phyloP scores from a whole-genome alignment of 2,888 invertebrate genomes.

The Lithophane socia region DNA sequence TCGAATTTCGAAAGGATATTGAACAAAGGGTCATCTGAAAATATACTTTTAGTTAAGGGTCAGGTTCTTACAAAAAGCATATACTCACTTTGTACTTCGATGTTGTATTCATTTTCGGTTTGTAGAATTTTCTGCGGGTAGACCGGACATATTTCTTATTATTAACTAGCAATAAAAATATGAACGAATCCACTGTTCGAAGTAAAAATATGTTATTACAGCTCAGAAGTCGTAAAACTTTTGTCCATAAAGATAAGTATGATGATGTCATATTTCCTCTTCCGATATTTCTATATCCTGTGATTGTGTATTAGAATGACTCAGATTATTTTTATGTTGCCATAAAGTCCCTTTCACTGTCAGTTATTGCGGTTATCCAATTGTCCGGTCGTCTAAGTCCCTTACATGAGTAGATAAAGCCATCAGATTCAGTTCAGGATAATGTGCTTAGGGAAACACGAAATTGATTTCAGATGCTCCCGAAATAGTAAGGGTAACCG shows the following conservation, averaged over 20 bases:
- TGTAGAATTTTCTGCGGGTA: background rate
- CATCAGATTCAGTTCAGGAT: conserved; percentile 31
- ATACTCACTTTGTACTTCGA: background rate
- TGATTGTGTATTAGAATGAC: conserved; percentile 45
- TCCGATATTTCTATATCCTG: conserved; percentile 41
- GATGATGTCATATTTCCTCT: conserved; percentile 38
- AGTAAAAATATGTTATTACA: conserved; percentile 33
- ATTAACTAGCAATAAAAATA: background rate
- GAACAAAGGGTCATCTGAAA: conserved; percentile 12
- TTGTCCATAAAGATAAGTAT: conserved; percentile 30
- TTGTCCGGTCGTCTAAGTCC: conserved; percentile 24
- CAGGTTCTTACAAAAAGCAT: background rate
- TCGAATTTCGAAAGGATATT: conserved; percentile 2
- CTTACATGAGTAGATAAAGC: conserved; percentile 15
- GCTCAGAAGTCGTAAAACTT: conserved; percentile 13
- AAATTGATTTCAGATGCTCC: conserved; percentile 31
- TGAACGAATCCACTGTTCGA: background rate
- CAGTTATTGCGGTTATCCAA: conserved; percentile 42
- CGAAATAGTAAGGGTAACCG: background rate
- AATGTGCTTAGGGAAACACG: background rate
- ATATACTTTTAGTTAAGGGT: background rate
- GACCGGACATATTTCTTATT: background rate
- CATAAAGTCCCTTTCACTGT: conserved; percentile 30
- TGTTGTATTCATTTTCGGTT: conserved; percentile 6
- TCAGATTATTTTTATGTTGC: conserved; percentile 40